phyloP scores from a whole-genome alignment of 2,888 invertebrate genomes.

The Watsonalla cultraria region DNA sequence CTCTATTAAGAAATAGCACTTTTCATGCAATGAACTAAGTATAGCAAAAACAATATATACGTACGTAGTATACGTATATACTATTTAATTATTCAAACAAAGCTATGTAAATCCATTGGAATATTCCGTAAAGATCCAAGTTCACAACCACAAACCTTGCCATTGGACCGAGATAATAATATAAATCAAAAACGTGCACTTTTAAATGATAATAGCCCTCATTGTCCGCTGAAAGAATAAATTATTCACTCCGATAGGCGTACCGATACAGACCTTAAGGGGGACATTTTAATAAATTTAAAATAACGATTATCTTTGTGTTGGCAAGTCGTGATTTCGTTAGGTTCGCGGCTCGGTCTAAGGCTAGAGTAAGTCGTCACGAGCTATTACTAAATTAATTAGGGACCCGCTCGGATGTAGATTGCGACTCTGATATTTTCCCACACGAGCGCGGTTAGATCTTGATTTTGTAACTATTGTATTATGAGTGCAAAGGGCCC shows the following conservation, averaged over 20 bases:
- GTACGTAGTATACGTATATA: too few relatives aligned
- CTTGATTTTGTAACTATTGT: conserved; percentile 63
- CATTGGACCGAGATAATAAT: conserved; percentile 23
- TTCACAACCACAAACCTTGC: background rate
- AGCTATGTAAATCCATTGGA: too few relatives aligned
- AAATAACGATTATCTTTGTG: conserved; percentile 78
- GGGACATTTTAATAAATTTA: conserved; percentile 79
- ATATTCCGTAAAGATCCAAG: background rate
- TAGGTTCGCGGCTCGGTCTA: conserved; percentile 72
- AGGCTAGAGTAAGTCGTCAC: conserved; percentile 77
- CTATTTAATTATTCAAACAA: too few relatives aligned
- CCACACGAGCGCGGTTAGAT: conserved; percentile 64
- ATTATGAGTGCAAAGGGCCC: conserved; percentile 32
- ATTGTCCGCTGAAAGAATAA: conserved; percentile 71
- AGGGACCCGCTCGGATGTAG: conserved; percentile 74
- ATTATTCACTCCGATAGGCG: conserved; percentile 76
- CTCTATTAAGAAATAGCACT: too few relatives aligned
- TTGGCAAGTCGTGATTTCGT: conserved; percentile 77
- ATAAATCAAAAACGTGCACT: conserved; percentile 49
- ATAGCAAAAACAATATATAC: too few relatives aligned
- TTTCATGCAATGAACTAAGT: too few relatives aligned
- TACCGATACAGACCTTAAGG: conserved; percentile 75
- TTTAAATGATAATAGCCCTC: conserved; percentile 63
- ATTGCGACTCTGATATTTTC: conserved; percentile 74
- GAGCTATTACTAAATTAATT: conserved; percentile 79